phyloP scores from a whole-genome alignment of 2,113 vertebrate genomes.

The Egretta garzetta region DNA sequence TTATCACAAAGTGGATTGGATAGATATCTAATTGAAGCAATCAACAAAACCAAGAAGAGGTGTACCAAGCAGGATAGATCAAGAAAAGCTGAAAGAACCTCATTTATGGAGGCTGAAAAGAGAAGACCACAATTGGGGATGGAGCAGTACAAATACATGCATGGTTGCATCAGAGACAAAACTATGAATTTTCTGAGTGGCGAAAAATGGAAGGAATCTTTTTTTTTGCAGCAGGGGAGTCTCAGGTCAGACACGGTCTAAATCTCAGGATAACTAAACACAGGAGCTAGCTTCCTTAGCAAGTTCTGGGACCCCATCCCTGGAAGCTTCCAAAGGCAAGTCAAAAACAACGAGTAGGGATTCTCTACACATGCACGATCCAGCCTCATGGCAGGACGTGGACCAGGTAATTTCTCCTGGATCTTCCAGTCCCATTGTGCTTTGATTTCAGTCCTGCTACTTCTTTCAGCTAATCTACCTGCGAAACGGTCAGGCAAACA shows the following conservation, averaged over 20 bases:
- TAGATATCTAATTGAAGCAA: neutral
- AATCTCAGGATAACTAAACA: neutral
- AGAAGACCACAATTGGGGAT: neutral
- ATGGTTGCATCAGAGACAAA: neutral
- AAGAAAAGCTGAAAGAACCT: neutral
- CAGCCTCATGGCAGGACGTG: neutral
- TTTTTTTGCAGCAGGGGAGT: neutral
- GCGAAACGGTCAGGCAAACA: neutral
- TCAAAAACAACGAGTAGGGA: neutral
- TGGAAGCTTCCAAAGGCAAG: neutral
- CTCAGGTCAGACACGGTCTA: neutral
- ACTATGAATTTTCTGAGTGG: neutral
- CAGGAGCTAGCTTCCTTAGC: neutral
- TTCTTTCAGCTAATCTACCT: neutral
- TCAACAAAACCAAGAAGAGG: neutral
- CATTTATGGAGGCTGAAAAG: neutral
- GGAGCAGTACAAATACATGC: neutral
- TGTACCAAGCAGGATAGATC: neutral
- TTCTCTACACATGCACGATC: neutral
- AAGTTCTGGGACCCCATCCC: neutral
- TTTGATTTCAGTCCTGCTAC: slow-evolving; percentile 18
- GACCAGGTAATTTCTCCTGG: neutral
- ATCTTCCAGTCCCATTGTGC: neutral
- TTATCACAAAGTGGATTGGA: neutral
- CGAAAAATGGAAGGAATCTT: neutral